Conservation (phyloP, 2,797 vertebrate species). For the Tiaroga cobitis region DNA sequence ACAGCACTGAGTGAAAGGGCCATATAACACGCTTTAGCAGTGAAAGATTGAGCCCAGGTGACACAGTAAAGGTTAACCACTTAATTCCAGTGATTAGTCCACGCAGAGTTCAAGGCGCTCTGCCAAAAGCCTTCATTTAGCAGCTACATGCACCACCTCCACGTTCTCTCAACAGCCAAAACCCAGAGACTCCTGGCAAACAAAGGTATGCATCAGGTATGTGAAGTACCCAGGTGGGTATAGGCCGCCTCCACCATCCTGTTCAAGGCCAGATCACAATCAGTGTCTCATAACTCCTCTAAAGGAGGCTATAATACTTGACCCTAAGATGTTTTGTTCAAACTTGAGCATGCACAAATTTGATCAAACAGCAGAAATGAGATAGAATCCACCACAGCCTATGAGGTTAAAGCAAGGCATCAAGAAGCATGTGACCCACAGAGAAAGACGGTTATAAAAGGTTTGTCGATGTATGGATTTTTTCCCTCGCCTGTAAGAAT, state of each 20-base stretch:
- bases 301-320: conserved; percentile 23
- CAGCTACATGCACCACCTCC: conserved; percentile 72
- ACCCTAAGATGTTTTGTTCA: conserved; percentile 36
- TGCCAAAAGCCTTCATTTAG: conserved; percentile 73
- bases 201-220: conserved; percentile 40
- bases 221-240: neutral
- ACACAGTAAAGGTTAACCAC: conserved; percentile 67
- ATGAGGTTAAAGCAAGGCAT: conserved; percentile 12
- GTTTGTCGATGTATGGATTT: conserved; percentile 41
- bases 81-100: conserved; percentile 79
- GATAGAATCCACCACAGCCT: conserved; percentile 1
- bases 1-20: conserved; percentile 28
- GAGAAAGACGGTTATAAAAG: conserved; percentile 27
- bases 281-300: neutral
- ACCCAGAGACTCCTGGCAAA: conserved; percentile 52
- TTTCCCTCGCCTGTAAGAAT: conserved; percentile 17
- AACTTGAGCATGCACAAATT: conserved; percentile 40
- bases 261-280: neutral
- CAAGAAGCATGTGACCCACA: conserved; percentile 17
- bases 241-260: neutral
- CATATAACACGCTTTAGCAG: conserved; percentile 57
- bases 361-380: conserved; percentile 47
- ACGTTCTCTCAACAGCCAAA: conserved; percentile 62
- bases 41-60: conserved; percentile 61
- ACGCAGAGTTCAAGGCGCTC: conserved; percentile 74